Evolutionary conservation across 2,888 invertebrate species (phyloP), one percentile per base, ranked within the genome.

Genomic region (Oscheius myriophilus): DNA sequence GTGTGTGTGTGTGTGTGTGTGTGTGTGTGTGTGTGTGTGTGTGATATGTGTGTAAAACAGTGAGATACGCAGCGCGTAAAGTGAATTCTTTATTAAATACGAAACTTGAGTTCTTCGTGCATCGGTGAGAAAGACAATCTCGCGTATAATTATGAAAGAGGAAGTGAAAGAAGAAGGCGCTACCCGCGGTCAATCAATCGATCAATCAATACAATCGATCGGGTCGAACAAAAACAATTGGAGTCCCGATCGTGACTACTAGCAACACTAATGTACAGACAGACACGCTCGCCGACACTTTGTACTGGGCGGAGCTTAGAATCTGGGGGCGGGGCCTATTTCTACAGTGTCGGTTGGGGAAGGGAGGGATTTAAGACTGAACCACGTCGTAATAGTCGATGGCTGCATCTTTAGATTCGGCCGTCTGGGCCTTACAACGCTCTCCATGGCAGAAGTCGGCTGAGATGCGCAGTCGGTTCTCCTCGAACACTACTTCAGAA

Each of bases 381-480:
- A 82, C 80, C 14, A 75, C 73, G 64, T 85, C 85, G 65, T 85
- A 85, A 70, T 85, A 85, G 70, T 85, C 83, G 43, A 77, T 72
- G 42, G 83, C 75, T 33, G 75, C 71, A 64, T 85, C 85, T 61
- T 80, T 77, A 68, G 70, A 81, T 69, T 81, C 79, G 11, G 74
- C 78, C 26, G 74, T 33, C 4, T 65, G 14, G 16, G 69, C 65
- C 46, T 82, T 72, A 70, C 84, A 85, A 63, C 75, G 72, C 62
- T 83, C 82, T 11, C 84, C 85, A 63, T 80, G 82, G 67, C 85
- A 85, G 73, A 77, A 85, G 64, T 85, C 83, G n/a, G 82, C 82
- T 2, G 81, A 76, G 54, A 85, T 55, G 26, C 65, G 45, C 41
- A 82, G 68, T 52, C 78, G 64, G 52, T 81, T 83, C 52, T 84